A percentile compares a stretch with the other conserved stretches of the same genome.
These are phyloP conservation scores for Phoeniculus purpureus DNA, from an alignment of 2,797 vertebrate species.

Conservation along the genomic window DNA sequence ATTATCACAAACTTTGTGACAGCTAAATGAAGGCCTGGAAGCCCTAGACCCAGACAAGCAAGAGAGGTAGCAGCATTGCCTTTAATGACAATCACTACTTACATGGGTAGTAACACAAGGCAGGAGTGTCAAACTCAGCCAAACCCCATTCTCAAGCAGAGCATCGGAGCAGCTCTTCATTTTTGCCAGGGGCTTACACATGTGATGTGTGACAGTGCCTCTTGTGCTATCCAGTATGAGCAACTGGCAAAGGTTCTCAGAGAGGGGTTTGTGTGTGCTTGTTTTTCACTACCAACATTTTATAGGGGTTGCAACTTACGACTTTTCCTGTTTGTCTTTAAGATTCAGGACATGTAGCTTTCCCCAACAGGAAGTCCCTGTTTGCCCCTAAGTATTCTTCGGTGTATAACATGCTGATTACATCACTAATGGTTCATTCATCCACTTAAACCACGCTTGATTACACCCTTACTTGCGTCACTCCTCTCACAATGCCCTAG, in stretches of 20 bases:
- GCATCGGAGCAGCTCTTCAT: background rate
- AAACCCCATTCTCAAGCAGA: rapidly evolving
- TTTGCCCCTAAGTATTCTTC: background rate
- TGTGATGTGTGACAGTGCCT: background rate
- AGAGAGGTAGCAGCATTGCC: background rate
- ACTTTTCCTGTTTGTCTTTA: background rate
- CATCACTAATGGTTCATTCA: background rate
- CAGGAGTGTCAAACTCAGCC: background rate
- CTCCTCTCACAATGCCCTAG: background rate
- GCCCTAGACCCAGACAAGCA: background rate
- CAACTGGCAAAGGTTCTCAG: background rate
- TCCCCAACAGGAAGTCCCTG: rapidly evolving
- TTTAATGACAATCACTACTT: background rate
- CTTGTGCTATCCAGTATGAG: background rate
- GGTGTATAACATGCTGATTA: background rate
- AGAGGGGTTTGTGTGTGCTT: background rate
- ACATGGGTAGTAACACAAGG: background rate
- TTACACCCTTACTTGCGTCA: background rate
- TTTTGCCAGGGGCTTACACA: background rate
- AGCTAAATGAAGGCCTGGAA: background rate
- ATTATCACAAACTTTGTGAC: background rate
- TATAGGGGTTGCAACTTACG: too few species aligned
- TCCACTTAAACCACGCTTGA: background rate
- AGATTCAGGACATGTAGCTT: background rate
- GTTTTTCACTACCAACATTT: background rate